Evolutionary conservation across 2,113 vertebrate genomes (phyloP), one percentile per base, ranked within the genome.

Genomic region (Archocentrus centrarchus): DNA sequence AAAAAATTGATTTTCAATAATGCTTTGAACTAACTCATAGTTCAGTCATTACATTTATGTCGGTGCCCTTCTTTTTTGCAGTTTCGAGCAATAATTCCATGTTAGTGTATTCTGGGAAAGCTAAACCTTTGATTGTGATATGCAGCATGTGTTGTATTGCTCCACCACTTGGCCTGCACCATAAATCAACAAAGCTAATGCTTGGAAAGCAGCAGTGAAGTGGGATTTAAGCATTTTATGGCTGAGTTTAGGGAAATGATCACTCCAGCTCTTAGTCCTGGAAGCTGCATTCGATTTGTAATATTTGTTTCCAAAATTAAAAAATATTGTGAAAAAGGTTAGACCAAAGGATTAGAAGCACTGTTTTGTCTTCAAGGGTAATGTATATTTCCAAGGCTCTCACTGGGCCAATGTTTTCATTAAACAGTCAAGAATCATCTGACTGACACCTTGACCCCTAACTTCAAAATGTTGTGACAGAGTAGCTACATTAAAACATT

Each of bases 111-210:
- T 77, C 47, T 79, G 68, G 75, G 87, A 91, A 90, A 86, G 63
- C 27, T 79, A 39, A 79, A 85, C 80, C 81, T 59, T 59, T 84
- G 90, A 75, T 79, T 79, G 80, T 66, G 83, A 86, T 61, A n/a
- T 82, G 63, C 78, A 91, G 59, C 86, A 87, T 87, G 88, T 91
- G 87, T 89, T 86, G 89, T 83, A 90, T 89, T 85, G 32, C 63
- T 88, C 80, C 68, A 79, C 82, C 37, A 64, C 85, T 90, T 86
- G 76, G 77, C 57, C 37, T 77, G 60, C 77, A 11, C 9, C 35
- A 76, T 93, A 89, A 92, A 89, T 93, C 91, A 92, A 77, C 85
- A 80, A 18, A 59, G 24, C 57, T 37, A 73, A 70, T 35, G 70
- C 87, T 92, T 85, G 83, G 89, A 89, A 83, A 75, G 86, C 44